These are phyloP conservation scores for Cephalopholis sonnerati DNA, from an alignment of 2,113 vertebrate genomes.

Conservation along the genomic window DNA sequence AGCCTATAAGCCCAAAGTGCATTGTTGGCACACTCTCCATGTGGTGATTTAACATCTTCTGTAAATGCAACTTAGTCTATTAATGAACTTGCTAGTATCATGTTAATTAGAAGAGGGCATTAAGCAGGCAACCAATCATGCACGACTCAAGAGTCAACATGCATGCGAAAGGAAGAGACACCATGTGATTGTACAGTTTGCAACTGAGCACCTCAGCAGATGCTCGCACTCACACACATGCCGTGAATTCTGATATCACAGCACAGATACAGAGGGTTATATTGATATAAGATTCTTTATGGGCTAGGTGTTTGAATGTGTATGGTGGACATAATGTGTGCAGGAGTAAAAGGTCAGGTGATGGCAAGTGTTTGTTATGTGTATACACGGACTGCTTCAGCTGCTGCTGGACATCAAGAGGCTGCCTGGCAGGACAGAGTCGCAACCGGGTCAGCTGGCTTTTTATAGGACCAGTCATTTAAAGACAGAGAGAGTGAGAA, in stretches of 20 bases:
- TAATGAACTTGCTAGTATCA: neutral
- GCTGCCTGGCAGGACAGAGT: constrained; percentile 53
- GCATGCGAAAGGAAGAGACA: neutral
- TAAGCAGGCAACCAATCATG: neutral
- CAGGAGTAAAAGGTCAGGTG: constrained; percentile 71
- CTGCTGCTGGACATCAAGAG: constrained; percentile 81
- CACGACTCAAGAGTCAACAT: neutral
- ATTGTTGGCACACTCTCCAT: neutral
- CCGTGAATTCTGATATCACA: neutral
- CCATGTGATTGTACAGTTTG: constrained; percentile 4
- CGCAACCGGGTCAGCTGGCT: constrained; percentile 66
- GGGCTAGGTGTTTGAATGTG: constrained; percentile 8
- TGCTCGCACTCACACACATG: neutral
- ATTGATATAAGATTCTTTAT: constrained; percentile 4
- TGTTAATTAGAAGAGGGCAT: neutral
- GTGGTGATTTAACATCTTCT: neutral
- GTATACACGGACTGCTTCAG: constrained; percentile 74
- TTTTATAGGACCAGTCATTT: constrained; percentile 83
- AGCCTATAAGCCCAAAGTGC: neutral
- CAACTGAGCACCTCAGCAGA: neutral
- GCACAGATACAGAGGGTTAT: neutral
- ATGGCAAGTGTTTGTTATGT: constrained; percentile 70
- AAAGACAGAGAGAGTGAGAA: constrained; percentile 64
- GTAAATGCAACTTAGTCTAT: neutral
- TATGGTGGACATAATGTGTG: constrained; percentile 18